phyloP scores from a whole-genome alignment of 2,888 invertebrate species.

The Glyphotaelius pellucidus region DNA sequence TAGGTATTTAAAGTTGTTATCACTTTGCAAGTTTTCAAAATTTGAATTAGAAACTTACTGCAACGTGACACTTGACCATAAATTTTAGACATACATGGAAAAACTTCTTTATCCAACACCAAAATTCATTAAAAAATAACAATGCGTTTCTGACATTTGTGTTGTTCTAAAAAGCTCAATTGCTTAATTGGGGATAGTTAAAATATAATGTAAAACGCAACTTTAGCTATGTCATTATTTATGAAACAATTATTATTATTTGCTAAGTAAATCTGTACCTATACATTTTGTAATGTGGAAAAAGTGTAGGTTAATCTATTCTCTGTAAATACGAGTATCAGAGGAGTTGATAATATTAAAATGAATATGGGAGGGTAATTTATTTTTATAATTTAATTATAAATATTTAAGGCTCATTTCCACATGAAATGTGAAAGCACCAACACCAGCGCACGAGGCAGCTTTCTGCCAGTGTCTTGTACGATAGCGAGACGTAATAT shows the following conservation, averaged over 20 bases:
- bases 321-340: background rate
- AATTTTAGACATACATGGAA: slow-evolving; percentile 16
- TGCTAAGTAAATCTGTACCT: slow-evolving; percentile 13
- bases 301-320: background rate
- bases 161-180: background rate
- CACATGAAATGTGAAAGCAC: slow-evolving; percentile 13
- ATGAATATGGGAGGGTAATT: slow-evolving; percentile 55
- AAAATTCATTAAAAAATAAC: slow-evolving; percentile 2
- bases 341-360: background rate
- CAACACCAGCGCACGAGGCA: slow-evolving; percentile 21
- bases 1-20: background rate
- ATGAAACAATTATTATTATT: background rate
- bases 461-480: background rate
- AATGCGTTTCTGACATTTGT: background rate
- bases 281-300: background rate
- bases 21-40: slow-evolving; percentile 3
- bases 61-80: slow-evolving; percentile 45
- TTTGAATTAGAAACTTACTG: background rate
- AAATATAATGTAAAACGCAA: background rate
- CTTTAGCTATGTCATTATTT: background rate
- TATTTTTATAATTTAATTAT: slow-evolving; percentile 62
- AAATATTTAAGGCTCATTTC: slow-evolving; percentile 42
- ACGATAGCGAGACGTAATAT: slow-evolving; percentile 24
- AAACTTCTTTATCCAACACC: background rate
- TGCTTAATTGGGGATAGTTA: background rate